These are phyloP conservation scores for Periophthalmodon schlosseri DNA, from an alignment of 2,113 vertebrate species.

Conservation along the genomic window DNA sequence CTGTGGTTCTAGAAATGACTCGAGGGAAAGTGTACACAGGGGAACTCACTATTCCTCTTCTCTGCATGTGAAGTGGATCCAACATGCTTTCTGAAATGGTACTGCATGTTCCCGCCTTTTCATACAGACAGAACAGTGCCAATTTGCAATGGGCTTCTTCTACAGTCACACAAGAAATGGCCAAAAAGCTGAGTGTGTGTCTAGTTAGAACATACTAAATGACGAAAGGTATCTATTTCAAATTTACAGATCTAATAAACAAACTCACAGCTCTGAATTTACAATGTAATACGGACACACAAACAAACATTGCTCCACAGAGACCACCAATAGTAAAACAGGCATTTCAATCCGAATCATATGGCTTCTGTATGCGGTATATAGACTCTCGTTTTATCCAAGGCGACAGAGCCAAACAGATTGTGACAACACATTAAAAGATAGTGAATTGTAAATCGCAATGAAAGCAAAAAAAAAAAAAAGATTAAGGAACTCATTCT, in stretches of 20 bases:
- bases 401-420: not conserved
- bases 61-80: not conserved
- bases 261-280: not conserved
- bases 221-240: not conserved
- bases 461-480: not conserved
- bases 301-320: not conserved
- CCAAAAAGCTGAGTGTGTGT: not conserved
- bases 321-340: not conserved
- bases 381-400: not conserved
- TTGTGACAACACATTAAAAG: not conserved
- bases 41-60: not conserved
- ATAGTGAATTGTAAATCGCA: not conserved
- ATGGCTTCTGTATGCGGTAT: not conserved
- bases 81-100: not conserved
- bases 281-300: not conserved
- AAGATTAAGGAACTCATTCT: not conserved
- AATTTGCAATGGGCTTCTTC: not conserved
- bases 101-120: not conserved
- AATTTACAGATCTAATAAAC: not conserved
- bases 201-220: not conserved
- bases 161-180: not conserved
- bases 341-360: too few relatives aligned
- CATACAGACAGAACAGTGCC: not conserved
- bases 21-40: constrained; percentile 4
- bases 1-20: constrained; percentile 30